phyloP scores from a whole-genome alignment of 2,113 vertebrate species.

The Neopipo cinnamomea region DNA sequence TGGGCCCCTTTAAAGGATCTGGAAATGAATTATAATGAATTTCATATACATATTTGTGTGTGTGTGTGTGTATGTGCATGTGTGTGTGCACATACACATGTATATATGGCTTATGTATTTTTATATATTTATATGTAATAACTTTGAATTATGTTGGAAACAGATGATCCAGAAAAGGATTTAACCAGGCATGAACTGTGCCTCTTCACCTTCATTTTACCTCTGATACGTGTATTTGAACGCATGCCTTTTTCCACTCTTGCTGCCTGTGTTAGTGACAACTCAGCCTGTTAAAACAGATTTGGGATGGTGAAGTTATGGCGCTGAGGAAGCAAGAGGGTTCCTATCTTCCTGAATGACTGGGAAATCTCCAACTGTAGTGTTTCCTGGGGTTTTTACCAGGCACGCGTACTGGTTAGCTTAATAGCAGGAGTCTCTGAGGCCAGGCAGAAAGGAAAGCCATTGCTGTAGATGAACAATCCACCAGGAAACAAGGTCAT shows the following conservation, averaged over 20 bases:
- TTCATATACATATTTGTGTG: accelerated
- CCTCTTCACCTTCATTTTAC: not conserved
- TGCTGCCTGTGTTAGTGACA: not conserved
- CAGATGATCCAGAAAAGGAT: not conserved
- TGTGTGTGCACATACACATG: accelerated
- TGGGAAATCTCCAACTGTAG: accelerated
- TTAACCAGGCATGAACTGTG: not conserved
- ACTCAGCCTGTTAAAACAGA: not conserved
- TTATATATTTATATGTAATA: not conserved
- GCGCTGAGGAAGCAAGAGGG: not conserved
- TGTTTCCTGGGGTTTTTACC: not conserved
- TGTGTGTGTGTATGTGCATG: no score
- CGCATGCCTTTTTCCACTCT: not conserved
- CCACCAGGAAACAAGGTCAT: not conserved
- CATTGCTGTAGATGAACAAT: not conserved
- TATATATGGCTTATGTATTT: not conserved
- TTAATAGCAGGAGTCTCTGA: not conserved
- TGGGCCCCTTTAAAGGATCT: not conserved
- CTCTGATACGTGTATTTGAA: not conserved
- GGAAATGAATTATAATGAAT: not conserved
- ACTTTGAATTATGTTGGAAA: not conserved
- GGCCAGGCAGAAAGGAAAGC: not conserved
- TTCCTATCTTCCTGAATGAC: not conserved
- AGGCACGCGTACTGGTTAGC: not conserved
- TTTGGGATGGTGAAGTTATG: not conserved